Base-by-base conservation (phyloP, 2,888 invertebrate genomes). In the Mayetiola destructor region DNA sequence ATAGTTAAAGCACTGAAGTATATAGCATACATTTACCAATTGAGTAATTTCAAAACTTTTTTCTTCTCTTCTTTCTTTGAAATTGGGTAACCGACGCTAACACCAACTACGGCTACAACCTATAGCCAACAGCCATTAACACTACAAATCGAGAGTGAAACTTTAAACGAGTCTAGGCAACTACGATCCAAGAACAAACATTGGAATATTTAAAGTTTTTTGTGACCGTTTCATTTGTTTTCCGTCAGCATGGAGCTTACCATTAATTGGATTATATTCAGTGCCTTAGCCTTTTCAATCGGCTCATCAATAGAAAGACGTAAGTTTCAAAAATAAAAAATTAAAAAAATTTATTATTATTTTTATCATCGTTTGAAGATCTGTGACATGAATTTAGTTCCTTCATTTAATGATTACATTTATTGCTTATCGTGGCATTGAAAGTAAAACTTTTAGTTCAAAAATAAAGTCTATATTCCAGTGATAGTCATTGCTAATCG, bases 301-400 rank as follows among this genome's bases (percentile, higher is more conserved):
- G 48, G 48, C 29, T n/a, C 48, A 48, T 48, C 48, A 16, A 48
- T 48, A 48, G 48, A 48, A n/a, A 48, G 27, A 48, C 48, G 48
- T 48, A 48, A 48, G 48, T 48, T 23, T 23, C 42, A 21, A 42
- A 23, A 42, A 23, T 12, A 4, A 4, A 36, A 36, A 16, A 5
- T 16, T n/a, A n/a, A n/a, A n/a, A n/a, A n/a, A n/a, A n/a, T n/a
- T n/a, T n/a, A n/a, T n/a, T n/a, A n/a, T 36, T 36, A n/a, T 36
- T 9, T 36, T n/a, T n/a, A n/a, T 12, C 36, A 36, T 36, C 36
- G 2, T 21, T n/a, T n/a, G n/a, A n/a, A n/a, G 23, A 21, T 42
- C 23, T 23, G 10, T 23, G 23, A 14, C 20, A 2, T 39, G 39
- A 9, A 21, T 42, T 42, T 14, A n/a, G n/a, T 42, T 42, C 12